Evolutionary conservation across 1,140 invertebrate genomes (phyloP).

Genomic region (Drosophila bocki): DNA sequence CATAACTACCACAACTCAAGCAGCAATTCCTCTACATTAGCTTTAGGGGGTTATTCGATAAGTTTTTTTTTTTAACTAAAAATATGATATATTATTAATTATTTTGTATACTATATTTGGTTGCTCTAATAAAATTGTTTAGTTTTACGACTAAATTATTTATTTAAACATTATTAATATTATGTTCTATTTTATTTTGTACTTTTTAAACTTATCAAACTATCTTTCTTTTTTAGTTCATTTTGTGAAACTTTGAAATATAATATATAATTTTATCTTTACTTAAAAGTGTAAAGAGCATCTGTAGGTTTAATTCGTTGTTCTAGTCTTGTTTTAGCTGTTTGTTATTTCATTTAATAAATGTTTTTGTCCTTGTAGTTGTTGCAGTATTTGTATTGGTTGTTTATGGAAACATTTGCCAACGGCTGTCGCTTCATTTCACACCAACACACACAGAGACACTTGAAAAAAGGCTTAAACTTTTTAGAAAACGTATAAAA

Average conservation of each 20-base stretch:
- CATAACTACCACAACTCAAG: slow-evolving; percentile 5
- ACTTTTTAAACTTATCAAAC: too few species aligned
- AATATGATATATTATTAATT: too few species aligned
- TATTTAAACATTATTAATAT: background rate
- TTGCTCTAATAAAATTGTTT: background rate
- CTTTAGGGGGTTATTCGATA: background rate
- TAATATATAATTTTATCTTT: background rate
- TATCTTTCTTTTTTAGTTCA: too few species aligned
- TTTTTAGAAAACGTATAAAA: background rate
- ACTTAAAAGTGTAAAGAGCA: background rate
- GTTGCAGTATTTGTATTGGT: slow-evolving; percentile 47
- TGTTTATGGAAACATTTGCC: slow-evolving; percentile 82
- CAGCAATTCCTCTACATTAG: slow-evolving; percentile 20
- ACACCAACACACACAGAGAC: slow-evolving; percentile 42
- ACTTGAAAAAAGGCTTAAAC: background rate
- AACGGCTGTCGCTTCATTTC: slow-evolving; percentile 77
- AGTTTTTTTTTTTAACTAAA: background rate
- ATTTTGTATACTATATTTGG: too few species aligned
- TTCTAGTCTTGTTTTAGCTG: slow-evolving; percentile 25
- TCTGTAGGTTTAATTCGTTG: slow-evolving; percentile 12
- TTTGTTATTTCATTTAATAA: slow-evolving; percentile 76
- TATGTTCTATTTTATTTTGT: background rate
- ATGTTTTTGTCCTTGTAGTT: slow-evolving; percentile 61
- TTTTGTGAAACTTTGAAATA: too few species aligned
- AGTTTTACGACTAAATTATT: background rate